A percentile compares a stretch with the other conserved stretches of the same genome.
These are phyloP conservation scores for Autographa gamma DNA, from an alignment of 2,888 invertebrate species.

Conservation along the genomic window DNA sequence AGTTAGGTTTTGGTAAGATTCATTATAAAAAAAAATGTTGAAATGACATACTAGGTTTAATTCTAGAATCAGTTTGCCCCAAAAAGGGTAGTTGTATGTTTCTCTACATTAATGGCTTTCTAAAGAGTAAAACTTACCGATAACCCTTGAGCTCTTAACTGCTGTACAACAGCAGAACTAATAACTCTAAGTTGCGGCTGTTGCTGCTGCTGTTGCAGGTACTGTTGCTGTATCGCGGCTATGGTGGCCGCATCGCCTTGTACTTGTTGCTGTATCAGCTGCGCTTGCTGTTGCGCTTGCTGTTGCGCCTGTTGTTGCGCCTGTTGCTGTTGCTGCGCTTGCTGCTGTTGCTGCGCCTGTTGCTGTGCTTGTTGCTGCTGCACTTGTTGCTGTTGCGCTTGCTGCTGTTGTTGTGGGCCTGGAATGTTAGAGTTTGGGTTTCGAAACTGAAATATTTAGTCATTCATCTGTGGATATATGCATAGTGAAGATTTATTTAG, in stretches of 20 bases:
- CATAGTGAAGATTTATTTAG: too few relatives aligned
- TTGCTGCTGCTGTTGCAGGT: conserved; percentile 85
- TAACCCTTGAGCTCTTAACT: conserved; percentile 88
- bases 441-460: background rate
- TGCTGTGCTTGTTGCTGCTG: conserved; percentile 72
- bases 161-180: conserved; percentile 89
- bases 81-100: too few relatives aligned
- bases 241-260: conserved; percentile 85
- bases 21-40: too few relatives aligned
- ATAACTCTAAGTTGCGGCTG: conserved; percentile 89
- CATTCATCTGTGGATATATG: too few relatives aligned
- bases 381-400: conserved; percentile 65
- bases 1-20: too few relatives aligned
- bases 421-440: conserved; percentile 5
- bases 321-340: conserved; percentile 57
- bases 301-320: conserved; percentile 65
- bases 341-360: conserved; percentile 69
- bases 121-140: conserved; percentile 71
- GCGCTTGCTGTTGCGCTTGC: conserved; percentile 69
- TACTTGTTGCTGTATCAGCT: conserved; percentile 79
- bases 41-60: too few relatives aligned
- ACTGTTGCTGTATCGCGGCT: conserved; percentile 86
- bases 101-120: too few relatives aligned
- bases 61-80: too few relatives aligned
- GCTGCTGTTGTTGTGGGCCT: conserved; percentile 66